These are phyloP conservation scores for Panzeria rudis DNA, from an alignment of 2,888 invertebrate genomes.

Conservation along the genomic window DNA sequence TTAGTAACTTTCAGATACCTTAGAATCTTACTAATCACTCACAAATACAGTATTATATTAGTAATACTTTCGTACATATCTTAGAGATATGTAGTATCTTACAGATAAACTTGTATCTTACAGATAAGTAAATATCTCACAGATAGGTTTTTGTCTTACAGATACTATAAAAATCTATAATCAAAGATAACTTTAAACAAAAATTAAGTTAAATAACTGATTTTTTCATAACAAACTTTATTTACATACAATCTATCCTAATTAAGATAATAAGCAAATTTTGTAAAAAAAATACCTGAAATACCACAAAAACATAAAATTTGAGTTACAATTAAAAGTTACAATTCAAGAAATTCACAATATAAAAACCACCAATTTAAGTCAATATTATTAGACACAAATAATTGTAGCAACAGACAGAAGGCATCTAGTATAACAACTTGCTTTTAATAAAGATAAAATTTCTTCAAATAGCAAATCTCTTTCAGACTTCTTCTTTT, in stretches of 20 bases:
- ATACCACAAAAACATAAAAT: not conserved
- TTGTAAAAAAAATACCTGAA: not conserved
- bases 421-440: conserved; percentile 22
- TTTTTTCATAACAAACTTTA: too few relatives aligned
- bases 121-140: not conserved
- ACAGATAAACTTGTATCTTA: not conserved
- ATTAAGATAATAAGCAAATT: too few relatives aligned
- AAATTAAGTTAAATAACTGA: too few relatives aligned
- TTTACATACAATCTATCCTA: too few relatives aligned
- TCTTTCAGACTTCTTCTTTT: not conserved
- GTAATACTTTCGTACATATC: too few relatives aligned
- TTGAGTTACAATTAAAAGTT: not conserved
- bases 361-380: conserved; percentile 10
- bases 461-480: conserved; percentile 3
- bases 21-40: too few relatives aligned
- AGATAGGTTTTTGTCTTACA: not conserved
- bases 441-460: conserved; percentile 15
- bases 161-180: not conserved
- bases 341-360: conserved; percentile 23
- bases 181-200: not conserved
- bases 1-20: not conserved
- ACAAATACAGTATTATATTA: too few relatives aligned
- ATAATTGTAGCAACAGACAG: conserved; percentile 5
- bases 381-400: conserved; percentile 30
- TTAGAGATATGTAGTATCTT: too few relatives aligned